Conservation (phyloP, 2,797 vertebrate genomes). For the Ibycter americanus region DNA sequence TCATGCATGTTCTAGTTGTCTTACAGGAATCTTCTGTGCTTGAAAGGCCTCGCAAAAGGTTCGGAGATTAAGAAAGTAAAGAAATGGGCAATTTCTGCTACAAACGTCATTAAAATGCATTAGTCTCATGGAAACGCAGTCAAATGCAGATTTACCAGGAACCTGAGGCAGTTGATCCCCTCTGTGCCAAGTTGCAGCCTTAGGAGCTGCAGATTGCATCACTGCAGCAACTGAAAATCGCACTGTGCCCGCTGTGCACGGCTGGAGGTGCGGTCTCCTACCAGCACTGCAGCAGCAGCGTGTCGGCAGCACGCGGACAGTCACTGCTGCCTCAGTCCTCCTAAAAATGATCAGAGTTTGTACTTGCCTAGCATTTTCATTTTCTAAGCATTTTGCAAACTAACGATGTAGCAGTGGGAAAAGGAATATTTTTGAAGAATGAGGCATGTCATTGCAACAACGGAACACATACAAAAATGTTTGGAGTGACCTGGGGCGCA, state of each 20-base stretch:
- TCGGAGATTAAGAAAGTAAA: not conserved
- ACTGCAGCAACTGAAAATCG: rapidly evolving
- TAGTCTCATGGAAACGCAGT: not conserved
- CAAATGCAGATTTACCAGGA: not conserved
- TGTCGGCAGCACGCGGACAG: not conserved
- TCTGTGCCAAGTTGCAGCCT: not conserved
- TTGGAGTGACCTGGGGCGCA: rapidly evolving
- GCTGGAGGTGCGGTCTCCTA: not conserved
- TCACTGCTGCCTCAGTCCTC: not conserved
- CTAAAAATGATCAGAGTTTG: rapidly evolving
- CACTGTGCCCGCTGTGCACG: rapidly evolving
- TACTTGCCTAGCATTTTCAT: not conserved
- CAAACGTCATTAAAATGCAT: not conserved
- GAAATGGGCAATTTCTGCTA: not conserved
- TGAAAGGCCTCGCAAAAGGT: not conserved
- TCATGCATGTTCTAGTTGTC: slow-evolving; percentile 67
- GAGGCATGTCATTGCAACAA: rapidly evolving
- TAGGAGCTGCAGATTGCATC: not conserved
- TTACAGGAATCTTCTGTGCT: slow-evolving; percentile 31
- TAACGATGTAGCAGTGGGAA: not conserved
- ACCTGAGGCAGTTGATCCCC: not conserved
- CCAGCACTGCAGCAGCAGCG: not conserved
- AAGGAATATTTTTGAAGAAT: not conserved
- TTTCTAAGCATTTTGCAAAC: not conserved
- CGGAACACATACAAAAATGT: rapidly evolving